Evolutionary conservation across 1,140 invertebrate genomes (phyloP), one percentile per base, ranked within the genome.

Genomic region (Ladona fulva): DNA sequence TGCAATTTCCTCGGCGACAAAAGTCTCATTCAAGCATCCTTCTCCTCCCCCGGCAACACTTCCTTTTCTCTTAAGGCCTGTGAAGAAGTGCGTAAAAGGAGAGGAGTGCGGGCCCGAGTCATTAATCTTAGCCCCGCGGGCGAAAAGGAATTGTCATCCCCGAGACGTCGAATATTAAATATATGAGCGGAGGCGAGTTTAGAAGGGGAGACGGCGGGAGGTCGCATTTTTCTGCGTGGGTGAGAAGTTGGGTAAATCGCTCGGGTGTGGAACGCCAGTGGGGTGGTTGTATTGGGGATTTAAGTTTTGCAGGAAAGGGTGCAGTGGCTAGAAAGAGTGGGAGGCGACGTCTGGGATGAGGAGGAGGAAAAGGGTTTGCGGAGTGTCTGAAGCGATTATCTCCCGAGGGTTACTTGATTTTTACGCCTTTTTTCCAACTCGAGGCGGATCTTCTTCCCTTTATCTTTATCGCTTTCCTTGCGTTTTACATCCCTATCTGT

Each of bases 91-190:
- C 44, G 44, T 52, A 52, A 52, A 52, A 52, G 44, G 44, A 52
- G 44, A 12, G 52, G n/a, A 66, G 52, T 22, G 14, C 52, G 52
- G 10, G 44, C 44, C 44, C 12, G 16, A 66, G 52, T 12, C 52
- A 66, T 66, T 66, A 66, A 66, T 66, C 52, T 66, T 66, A 1
- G n/a, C 14, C 52, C 52, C 3, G 44, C 44, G 44, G 44, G 44
- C 44, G 12, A 66, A 66, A 66, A 66, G 52, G 52, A 66, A 66
- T 66, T 66, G 52, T 66, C 52, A 66, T 66, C 52, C 14, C 52
- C 16, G 52, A 66, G 52, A 66, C 52, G 52, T 66, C 52, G 52
- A 66, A 66, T 66, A 66, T 66, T 66, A 66, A 66, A 66, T 66
- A 66, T 66, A 66, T 66, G 52, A 22, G 52, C 52, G 52, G 10